Evolutionary conservation across 2,888 invertebrate genomes (phyloP).

Genomic region (Drosophila rubida): DNA sequence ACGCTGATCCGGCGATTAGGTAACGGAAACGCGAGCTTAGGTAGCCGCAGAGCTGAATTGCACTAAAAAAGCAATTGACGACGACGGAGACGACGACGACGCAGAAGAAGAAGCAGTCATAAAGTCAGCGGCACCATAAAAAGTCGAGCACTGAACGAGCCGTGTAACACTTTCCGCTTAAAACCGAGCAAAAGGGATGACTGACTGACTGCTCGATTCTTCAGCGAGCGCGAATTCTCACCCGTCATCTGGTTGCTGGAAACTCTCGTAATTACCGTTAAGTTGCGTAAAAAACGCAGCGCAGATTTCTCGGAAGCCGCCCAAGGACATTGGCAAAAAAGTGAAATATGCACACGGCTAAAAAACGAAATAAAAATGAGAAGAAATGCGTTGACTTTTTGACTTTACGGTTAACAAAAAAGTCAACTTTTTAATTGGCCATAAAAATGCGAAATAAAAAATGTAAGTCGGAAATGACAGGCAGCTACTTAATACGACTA

Average conservation of each 20-base stretch:
- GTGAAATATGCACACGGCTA: conserved; percentile 29
- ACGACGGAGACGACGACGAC: conserved; percentile 1
- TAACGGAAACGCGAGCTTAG: conserved; percentile 75
- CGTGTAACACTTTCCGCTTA: conserved; percentile 52
- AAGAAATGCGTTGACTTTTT: conserved; percentile 64
- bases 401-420: conserved; percentile 71
- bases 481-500: conserved; percentile 63
- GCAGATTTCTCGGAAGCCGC: conserved; percentile 36
- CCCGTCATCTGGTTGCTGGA: conserved; percentile 16
- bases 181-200: conserved; percentile 69
- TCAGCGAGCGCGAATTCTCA: not conserved
- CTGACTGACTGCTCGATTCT: conserved; percentile 3
- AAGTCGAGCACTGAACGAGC: conserved; percentile 72
- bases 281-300: conserved; percentile 75
- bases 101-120: conserved; percentile 39
- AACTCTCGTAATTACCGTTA: conserved; percentile 17
- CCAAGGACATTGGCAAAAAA: conserved; percentile 50
- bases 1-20: conserved; percentile 76
- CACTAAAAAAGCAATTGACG: conserved; percentile 63
- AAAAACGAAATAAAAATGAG: conserved; percentile 37
- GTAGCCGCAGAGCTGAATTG: conserved; percentile 73
- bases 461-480: conserved; percentile 59
- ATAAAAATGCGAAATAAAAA: conserved; percentile 58
- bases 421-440: conserved; percentile 75
- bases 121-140: conserved; percentile 70